These are phyloP conservation scores for Myrmecophaga tridactyla DNA, from an alignment of 2,113 vertebrate species.

Conservation along the genomic window DNA sequence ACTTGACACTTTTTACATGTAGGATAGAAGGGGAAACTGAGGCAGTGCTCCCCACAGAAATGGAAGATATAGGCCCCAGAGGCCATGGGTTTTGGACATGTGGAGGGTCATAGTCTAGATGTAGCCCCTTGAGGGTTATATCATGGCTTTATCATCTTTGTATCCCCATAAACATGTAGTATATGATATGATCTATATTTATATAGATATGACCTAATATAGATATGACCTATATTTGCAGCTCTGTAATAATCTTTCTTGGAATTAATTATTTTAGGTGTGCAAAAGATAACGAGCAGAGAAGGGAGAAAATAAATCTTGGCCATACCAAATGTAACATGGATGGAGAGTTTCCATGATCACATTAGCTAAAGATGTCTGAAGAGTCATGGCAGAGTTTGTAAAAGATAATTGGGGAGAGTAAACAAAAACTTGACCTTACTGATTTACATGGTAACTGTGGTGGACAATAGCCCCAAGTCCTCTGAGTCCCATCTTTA, in stretches of 20 bases:
- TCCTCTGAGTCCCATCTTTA: not conserved
- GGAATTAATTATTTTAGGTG: not conserved
- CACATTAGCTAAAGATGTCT: not conserved
- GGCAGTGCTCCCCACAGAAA: not conserved
- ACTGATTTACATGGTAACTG: not conserved
- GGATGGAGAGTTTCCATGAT: not conserved
- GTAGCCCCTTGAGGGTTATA: not conserved
- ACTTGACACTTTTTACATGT: not conserved
- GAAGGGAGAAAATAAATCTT: not conserved
- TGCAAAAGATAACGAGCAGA: not conserved
- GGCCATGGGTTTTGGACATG: not conserved
- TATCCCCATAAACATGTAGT: not conserved
- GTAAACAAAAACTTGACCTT: not conserved
- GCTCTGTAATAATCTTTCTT: not conserved
- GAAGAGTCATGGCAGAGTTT: not conserved
- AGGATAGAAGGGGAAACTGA: not conserved
- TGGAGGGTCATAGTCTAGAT: not conserved
- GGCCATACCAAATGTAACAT: not conserved
- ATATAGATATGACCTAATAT: too few relatives aligned
- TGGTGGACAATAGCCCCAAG: not conserved
- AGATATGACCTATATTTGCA: not conserved
- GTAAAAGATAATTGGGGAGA: not conserved
- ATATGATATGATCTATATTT: too few relatives aligned
- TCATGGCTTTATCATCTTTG: not conserved
- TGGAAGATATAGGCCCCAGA: not conserved